A percentile compares a stretch with the other conserved stretches of the same genome.
phyloP scores from a whole-genome alignment of 2,113 vertebrate species.

The human region GRCh38 chr1:85862001-85862500 shows the following conservation, averaged over 20 bases:
- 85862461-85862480: not conserved
- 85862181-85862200: not conserved
- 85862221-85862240: not conserved
- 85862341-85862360: constrained; percentile 7
- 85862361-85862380: constrained; percentile 2
- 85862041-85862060: not conserved
- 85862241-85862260: not conserved
- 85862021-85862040: not conserved
- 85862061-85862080: not conserved
- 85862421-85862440: not conserved
- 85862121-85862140: not conserved
- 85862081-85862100: not conserved
- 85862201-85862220: not conserved
- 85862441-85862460: not conserved
- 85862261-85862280: not conserved
- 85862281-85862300: not conserved
- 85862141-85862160: not conserved
- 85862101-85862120: not conserved
- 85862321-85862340: not conserved
- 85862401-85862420: constrained; percentile 17
- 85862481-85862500: not conserved
- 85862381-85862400: not conserved
- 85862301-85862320: not conserved
- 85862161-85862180: not conserved
- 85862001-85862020: not conserved